Percentiles rank a stretch among this genome's conserved stretches.
Evolutionary conservation across 2,888 invertebrate species (phyloP).

Genomic region (Calameuta idolon): DNA sequence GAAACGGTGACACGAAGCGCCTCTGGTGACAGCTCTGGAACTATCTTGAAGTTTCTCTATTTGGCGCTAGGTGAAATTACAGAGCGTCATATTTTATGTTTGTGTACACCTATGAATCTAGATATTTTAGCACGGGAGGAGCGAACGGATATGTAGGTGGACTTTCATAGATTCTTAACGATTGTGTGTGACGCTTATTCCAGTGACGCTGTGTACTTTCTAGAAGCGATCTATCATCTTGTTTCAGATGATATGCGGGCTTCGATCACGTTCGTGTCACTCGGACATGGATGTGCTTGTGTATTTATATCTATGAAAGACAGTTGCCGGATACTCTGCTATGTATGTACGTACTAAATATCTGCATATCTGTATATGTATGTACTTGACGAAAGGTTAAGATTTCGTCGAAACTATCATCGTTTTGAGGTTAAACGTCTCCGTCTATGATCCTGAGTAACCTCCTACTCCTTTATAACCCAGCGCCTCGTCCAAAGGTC

Average conservation of each 20-base stretch:
- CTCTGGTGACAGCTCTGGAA: background rate
- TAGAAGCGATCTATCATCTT: conserved; percentile 24
- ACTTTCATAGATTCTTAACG: conserved; percentile 47
- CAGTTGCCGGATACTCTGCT: background rate
- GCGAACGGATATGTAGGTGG: conserved; percentile 38
- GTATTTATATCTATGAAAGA: background rate
- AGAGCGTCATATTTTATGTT: background rate
- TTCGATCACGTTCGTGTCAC: background rate
- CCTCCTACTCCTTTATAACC: background rate
- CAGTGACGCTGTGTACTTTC: conserved; percentile 34
- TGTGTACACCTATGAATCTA: background rate
- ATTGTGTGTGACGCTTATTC: conserved; percentile 40
- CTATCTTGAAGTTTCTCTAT: background rate
- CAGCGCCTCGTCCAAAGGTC: background rate
- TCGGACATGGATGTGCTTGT: background rate
- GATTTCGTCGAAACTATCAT: background rate
- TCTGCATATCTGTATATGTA: background rate
- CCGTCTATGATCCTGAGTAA: background rate
- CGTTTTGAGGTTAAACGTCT: background rate
- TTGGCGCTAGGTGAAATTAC: background rate
- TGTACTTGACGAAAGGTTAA: background rate
- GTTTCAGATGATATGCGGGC: background rate
- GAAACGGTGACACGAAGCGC: background rate
- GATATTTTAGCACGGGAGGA: background rate
- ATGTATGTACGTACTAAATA: background rate